These are phyloP conservation scores for Helostoma temminkii DNA, from an alignment of 2,797 vertebrate genomes.

Conservation along the genomic window DNA sequence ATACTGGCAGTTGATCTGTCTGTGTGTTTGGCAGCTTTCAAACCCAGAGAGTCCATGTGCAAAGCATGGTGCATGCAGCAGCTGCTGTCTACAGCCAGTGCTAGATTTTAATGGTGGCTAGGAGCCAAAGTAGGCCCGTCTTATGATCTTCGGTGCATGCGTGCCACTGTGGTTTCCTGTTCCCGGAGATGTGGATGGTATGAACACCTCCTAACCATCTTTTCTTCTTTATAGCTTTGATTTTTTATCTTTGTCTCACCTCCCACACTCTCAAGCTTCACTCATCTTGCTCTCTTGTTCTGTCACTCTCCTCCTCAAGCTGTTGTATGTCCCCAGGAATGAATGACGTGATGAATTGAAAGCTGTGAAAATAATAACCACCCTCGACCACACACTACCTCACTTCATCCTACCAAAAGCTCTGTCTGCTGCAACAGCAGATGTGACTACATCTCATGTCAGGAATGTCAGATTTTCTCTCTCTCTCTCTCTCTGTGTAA, in stretches of 20 bases:
- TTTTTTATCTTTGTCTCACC: slow-evolving; percentile 46
- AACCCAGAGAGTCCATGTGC: slow-evolving; percentile 47
- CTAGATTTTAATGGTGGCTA: slow-evolving; percentile 52
- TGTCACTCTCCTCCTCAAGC: slow-evolving; percentile 29
- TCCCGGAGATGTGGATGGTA: slow-evolving; percentile 18
- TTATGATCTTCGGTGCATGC: slow-evolving; percentile 7
- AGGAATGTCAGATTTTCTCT: slow-evolving; percentile 36
- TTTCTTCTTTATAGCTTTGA: slow-evolving; percentile 36
- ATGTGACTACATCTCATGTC: slow-evolving; percentile 48
- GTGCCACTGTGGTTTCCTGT: slow-evolving; percentile 35
- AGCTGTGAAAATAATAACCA: slow-evolving; percentile 37
- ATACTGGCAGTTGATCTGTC: background rate
- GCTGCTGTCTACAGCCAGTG: slow-evolving; percentile 56
- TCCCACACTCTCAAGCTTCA: slow-evolving; percentile 25
- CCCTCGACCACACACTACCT: background rate
- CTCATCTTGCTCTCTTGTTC: slow-evolving; percentile 33
- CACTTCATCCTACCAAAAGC: slow-evolving; percentile 17
- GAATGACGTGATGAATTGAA: slow-evolving; percentile 49
- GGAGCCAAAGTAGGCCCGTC: slow-evolving; percentile 25
- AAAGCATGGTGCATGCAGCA: slow-evolving; percentile 51
- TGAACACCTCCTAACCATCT: slow-evolving; percentile 33
- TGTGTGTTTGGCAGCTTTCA: slow-evolving; percentile 42
- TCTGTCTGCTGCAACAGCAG: slow-evolving; percentile 48
- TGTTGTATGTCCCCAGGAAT: slow-evolving; percentile 30
- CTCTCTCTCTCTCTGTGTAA: slow-evolving; percentile 20